Evolutionary conservation across 2,888 invertebrate species (phyloP), one percentile per base, ranked within the genome.

Genomic region (Apotomis turbidana): DNA sequence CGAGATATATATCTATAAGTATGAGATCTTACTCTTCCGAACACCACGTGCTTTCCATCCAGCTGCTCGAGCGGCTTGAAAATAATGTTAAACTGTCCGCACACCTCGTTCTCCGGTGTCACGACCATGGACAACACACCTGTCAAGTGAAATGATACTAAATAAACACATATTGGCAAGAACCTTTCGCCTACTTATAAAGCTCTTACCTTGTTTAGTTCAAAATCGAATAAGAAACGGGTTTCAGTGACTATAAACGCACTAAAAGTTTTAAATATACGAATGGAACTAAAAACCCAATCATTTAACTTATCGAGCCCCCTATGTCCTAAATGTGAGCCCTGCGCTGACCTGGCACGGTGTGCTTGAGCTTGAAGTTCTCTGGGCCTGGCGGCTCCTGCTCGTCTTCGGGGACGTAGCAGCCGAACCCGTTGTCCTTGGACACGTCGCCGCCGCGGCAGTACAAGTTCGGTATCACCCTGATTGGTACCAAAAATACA

Each of bases 371-470:
- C 12, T 76, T 72, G 69, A 83, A 93, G 80, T 84, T 90, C 79
- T 95, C 95, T 13, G 93, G 89, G 0, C 77, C 76, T 78, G 91
- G 89, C 4, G 84, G 85, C 0, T 90, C 90, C 0, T 70, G 74
- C 2, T 86, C 81, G 0, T 89, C 93, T 41, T 93, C 90, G 44
- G 93, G 91, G 0, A 93, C 77, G 76, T 88, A 93, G 74, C 91
- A 91, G 0, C 95, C 95, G 63, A 88, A 93, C 0, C 95, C 95
- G 77, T 95, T 94, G 77, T 94, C 93, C 74, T 94, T 94, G 0
- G 84, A 83, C 27, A 95, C 94, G 78, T 95, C 95, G 6, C 95
- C 95, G 12, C 94, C 94, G 71, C 94, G 91, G 78, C 95, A 95
- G 86, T 93, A 94, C 71, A 95, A 88, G 27, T 91, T 89, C 0